Base-by-base conservation (phyloP, 1,140 invertebrate genomes). In the Hycleus cichorii region DNA sequence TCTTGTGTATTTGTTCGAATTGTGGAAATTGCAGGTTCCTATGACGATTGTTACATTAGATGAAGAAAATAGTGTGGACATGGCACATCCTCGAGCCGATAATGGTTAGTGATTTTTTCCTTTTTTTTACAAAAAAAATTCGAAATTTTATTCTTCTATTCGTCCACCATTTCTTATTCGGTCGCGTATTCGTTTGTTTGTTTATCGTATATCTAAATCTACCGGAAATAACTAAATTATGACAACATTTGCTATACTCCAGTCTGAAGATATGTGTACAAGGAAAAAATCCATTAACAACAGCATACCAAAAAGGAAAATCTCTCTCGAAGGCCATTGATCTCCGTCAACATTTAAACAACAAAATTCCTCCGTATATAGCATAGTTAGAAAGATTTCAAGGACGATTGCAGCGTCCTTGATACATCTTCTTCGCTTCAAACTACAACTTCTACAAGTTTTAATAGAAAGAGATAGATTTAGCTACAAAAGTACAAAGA, bases 51-150 rank as follows among this genome's bases (percentile, higher is more conserved):
- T 66, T 64, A 60, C 56, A 38, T 46, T 58, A 63, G 64, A 68
- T 68, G 66, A 68, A 62, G 66, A 64, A 47, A 66, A 62, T 51
- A 62, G 66, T 43, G 64, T 66, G 53, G 66, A 66, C 48, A 68
- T 68, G 66, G 60, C 52, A 51, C 62, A 66, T 50, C 51, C 52
- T 43, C 46, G 62, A 49, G 52, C 62, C 39, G 66, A 68, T 48
- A 66, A 66, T 55, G 52, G 52, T 55, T 12, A 47, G 52, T 47
- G 11, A 8, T 10, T 42, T 11, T n/a, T 42, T 8, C 5, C 4
- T 42, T 11, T n/a, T 8, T 2, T 42, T 10, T 18, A 18, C 18
- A 18, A 18, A 42, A 42, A 3, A n/a, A 42, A 11, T 42, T 9
- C 1, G 0, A 18, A 18, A 18, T 18, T 18, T 18, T 18, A 18